Evolutionary conservation across 2,113 vertebrate genomes (phyloP), one percentile per base, ranked within the genome.

Genomic region (Scatophagus argus): DNA sequence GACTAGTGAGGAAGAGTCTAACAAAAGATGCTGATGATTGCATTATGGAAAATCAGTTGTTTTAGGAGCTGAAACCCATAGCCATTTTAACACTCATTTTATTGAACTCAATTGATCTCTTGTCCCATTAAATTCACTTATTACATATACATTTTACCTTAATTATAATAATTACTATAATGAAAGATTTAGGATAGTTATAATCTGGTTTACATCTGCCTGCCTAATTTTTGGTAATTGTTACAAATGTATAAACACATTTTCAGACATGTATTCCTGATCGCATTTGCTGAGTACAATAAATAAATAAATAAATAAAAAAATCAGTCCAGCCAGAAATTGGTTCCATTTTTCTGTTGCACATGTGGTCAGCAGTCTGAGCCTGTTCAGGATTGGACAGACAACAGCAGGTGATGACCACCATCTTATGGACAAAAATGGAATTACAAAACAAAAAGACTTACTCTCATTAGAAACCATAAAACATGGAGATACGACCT

Each of bases 391-490:
- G 3, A 4, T 66, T 36, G 19, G 13, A 47, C 23, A 29, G 36
- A 58, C n/a, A 44, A 19, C 19, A 23, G 55, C 27, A 67, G 23
- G 27, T 27, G 60, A 51, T 62, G 16, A 14, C 25, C 54, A 16
- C 55, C 87, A 80, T 49, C 77, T 66, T 47, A 59, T 82, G 82
- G 76, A 0, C 4, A 44, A 6, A 0, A 31, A 23, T 31, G 39
- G 51, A 59, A 60, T 8, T 38, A 29, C 12, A 3, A 17, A 27
- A 2, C 8, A 31, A 39, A 19, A 17, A n/a, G 27, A 49, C 11
- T 2, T 19, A 39, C 5, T 62, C 29, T 10, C 13, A 51, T 0
- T 10, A n/a, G 12, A 6, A 31, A 25, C 32, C 17, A 16, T 14
- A 39, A 2, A 44, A 44, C 8, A 25, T 17, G 34, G 17, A 34